A percentile compares a stretch with the other conserved stretches of the same genome.
These are phyloP conservation scores for Girardia tigrina DNA, from an alignment of 2,888 invertebrate species.

Conservation along the genomic window DNA sequence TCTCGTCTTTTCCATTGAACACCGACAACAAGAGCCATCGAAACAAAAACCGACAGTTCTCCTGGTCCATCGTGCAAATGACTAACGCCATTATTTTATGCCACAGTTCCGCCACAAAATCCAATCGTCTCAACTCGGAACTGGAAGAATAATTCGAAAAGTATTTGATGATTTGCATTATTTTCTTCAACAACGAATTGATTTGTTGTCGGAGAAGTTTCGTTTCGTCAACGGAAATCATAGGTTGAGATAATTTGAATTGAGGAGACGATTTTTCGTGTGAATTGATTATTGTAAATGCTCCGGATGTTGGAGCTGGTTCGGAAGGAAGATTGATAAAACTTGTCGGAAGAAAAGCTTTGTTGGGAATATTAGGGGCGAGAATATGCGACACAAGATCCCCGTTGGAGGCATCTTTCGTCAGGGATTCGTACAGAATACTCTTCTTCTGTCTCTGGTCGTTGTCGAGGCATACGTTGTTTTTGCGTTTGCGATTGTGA, in stretches of 20 bases:
- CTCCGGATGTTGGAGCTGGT: too few relatives aligned
- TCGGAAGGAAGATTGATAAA: too few relatives aligned
- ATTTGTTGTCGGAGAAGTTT: neutral
- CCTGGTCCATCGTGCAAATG: neutral
- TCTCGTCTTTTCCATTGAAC: neutral
- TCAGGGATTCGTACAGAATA: neutral
- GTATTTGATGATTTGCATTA: neutral
- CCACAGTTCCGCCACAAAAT: neutral
- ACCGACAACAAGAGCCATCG: neutral
- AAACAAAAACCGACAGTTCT: neutral
- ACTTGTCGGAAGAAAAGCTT: too few relatives aligned
- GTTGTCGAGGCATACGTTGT: neutral
- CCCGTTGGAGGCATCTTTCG: too few relatives aligned
- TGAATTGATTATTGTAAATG: too few relatives aligned
- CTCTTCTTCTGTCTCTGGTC: neutral
- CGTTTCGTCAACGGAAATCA: neutral
- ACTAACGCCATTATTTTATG: neutral
- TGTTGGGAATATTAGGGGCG: too few relatives aligned
- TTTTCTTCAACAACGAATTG: neutral
- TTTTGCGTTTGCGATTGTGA: neutral
- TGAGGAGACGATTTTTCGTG: too few relatives aligned
- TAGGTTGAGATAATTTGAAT: neutral
- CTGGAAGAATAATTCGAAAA: neutral
- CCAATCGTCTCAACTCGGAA: neutral
- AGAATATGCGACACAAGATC: too few relatives aligned